Conservation (phyloP, 1,140 invertebrate species). For the Pseudomyrmex flavicornis region DNA sequence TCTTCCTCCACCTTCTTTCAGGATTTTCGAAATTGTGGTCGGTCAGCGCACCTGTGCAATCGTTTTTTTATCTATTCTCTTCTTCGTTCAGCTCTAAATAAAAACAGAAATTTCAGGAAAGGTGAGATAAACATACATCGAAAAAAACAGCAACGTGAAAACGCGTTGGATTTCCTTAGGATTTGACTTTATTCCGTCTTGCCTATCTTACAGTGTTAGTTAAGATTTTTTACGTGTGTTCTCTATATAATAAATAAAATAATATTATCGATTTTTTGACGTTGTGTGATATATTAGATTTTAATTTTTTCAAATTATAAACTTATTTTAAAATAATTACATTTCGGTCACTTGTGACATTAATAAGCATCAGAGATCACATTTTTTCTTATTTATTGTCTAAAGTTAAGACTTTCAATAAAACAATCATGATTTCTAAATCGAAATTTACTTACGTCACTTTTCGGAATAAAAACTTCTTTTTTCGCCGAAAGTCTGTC, state of each 20-base stretch:
- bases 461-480: background rate
- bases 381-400: too few relatives aligned
- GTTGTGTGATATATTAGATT: too few relatives aligned
- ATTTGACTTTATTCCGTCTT: too few relatives aligned
- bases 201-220: too few relatives aligned
- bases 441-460: background rate
- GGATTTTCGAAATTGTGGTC: conserved; percentile 55
- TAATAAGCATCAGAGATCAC: too few relatives aligned
- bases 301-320: too few relatives aligned
- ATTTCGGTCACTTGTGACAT: too few relatives aligned
- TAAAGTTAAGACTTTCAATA: background rate
- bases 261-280: too few relatives aligned
- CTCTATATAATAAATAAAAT: too few relatives aligned
- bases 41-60: conserved; percentile 43
- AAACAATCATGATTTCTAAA: background rate
- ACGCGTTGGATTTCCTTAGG: background rate
- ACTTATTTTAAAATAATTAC: too few relatives aligned
- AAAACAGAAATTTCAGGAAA: conserved; percentile 16
- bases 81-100: background rate
- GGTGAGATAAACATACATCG: background rate
- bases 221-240: too few relatives aligned
- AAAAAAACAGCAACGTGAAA: background rate
- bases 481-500: background rate
- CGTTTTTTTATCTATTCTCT: background rate
- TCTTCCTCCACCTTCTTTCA: conserved; percentile 27